Evolutionary conservation across 2,888 invertebrate genomes (phyloP).

Genomic region (Nemoura dubitans): DNA sequence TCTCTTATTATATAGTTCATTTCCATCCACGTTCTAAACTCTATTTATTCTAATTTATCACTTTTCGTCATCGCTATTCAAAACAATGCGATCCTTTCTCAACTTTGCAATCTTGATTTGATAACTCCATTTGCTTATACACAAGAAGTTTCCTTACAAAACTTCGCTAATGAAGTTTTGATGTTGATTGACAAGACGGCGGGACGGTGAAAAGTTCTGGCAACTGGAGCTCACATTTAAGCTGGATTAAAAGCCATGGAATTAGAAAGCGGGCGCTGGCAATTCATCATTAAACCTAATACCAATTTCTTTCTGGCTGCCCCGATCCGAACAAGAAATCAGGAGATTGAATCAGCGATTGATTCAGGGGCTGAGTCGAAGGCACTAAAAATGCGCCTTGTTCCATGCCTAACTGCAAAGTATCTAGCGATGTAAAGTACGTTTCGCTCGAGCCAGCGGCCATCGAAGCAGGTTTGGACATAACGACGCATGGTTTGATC

Average conservation of each 20-base stretch:
- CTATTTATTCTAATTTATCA: constrained; percentile 52
- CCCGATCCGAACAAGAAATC: background rate
- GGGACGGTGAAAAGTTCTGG: constrained; percentile 33
- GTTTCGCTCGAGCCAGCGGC: constrained; percentile 39
- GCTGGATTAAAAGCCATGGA: constrained; percentile 39
- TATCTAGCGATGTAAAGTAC: background rate
- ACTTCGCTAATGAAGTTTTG: constrained; percentile 54
- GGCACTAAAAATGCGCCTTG: background rate
- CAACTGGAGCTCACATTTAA: background rate
- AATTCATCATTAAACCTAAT: constrained; percentile 27
- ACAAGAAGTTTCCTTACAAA: constrained; percentile 53
- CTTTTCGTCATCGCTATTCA: constrained; percentile 49
- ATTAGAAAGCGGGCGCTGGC: constrained; percentile 21
- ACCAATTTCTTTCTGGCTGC: background rate
- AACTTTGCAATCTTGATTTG: constrained; percentile 42
- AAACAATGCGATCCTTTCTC: constrained; percentile 42
- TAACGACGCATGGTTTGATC: constrained; percentile 43
- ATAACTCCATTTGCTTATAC: constrained; percentile 42
- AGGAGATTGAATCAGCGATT: background rate
- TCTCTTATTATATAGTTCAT: constrained; percentile 61
- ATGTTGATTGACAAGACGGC: constrained; percentile 44
- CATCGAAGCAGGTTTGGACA: constrained; percentile 43
- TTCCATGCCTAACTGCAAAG: background rate
- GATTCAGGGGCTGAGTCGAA: background rate
- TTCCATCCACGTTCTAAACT: constrained; percentile 51